These are phyloP conservation scores for Pangasius mekongensis DNA, from an alignment of 2,797 vertebrate genomes.

Conservation along the genomic window DNA sequence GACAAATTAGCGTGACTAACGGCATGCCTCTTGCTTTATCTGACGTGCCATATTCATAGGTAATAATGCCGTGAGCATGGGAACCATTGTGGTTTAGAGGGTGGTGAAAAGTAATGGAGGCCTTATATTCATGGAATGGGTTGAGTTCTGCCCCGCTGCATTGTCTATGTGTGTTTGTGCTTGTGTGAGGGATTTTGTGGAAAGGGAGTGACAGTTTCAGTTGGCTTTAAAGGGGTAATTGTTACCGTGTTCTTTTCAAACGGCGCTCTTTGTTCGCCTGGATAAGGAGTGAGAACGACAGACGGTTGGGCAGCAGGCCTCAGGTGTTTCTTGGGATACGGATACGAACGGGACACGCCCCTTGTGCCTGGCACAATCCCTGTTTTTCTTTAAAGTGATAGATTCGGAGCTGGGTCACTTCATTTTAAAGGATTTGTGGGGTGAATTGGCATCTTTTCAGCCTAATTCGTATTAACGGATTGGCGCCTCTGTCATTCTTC, in stretches of 20 bases:
- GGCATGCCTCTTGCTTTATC: constrained; percentile 31
- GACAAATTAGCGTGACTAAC: constrained; percentile 52
- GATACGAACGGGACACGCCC: neutral
- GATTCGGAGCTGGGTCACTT: neutral
- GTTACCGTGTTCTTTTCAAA: constrained; percentile 55
- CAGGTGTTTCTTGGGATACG: constrained; percentile 57
- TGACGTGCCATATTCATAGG: constrained; percentile 46
- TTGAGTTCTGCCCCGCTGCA: constrained; percentile 41
- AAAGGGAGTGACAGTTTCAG: constrained; percentile 64
- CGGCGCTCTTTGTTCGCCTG: constrained; percentile 72
- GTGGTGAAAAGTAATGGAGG: constrained; percentile 75
- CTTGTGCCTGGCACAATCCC: constrained; percentile 9
- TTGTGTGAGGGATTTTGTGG: constrained; percentile 48
- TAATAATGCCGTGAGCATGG: constrained; percentile 41
- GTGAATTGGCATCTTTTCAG: neutral
- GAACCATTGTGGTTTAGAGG: constrained; percentile 38
- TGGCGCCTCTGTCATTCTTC: constrained; percentile 42
- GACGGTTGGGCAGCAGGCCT: constrained; percentile 78
- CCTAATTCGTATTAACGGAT: neutral
- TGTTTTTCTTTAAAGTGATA: neutral
- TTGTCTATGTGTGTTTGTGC: constrained; percentile 48
- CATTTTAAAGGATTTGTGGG: neutral
- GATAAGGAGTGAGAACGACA: constrained; percentile 77
- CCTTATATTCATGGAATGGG: constrained; percentile 81
- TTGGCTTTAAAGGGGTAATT: constrained; percentile 65